Base-by-base conservation (phyloP, 2,888 invertebrate genomes). In the Cryptus armator region DNA sequence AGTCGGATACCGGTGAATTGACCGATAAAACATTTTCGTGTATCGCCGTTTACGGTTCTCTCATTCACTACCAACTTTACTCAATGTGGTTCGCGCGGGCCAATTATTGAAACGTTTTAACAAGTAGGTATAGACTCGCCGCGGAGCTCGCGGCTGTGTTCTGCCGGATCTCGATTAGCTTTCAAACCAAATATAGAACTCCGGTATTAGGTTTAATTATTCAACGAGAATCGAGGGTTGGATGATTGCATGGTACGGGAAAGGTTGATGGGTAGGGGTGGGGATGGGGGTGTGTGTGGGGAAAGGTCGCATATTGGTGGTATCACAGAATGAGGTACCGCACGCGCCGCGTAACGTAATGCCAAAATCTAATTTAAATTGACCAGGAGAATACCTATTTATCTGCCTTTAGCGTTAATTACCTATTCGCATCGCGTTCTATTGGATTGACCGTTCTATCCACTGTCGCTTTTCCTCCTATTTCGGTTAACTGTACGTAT, bases 351-450 rank as follows among this genome's bases (percentile, higher is more conserved):
- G 72, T 85, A 87, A 87, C 79, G 81, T 79, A 86, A 88, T 87
- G 88, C 83, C 83, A 74, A 80, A 84, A 84, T 84, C 89, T 89
- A 89, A 89, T 89, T 89, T 87, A 88, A 88, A 88, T 88, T 87
- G 87, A 89, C 84, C 87, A 66, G 84, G 78, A 78, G 86, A 88
- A 87, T 77, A 87, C 83, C 86, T 88, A 89, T 90, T 90, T 89
- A 90, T 89, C 84, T 72, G 74, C 83, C 87, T 76, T 88, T 86
- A 85, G 86, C 86, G 77, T 86, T 88, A 87, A 89, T 90, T 88
- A 89, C 84, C 87, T 86, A 88, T 89, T 88, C 88, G 82, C 56
- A 66, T 86, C 84, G 82, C 82, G 81, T 84, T 79, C 84, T 86
- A 85, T 84, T 84, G 83, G 79, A 19, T 56, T 68, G 66, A 67